These are phyloP conservation scores for Amaurobius ferox DNA, from an alignment of 2,888 invertebrate species.

Conservation along the genomic window DNA sequence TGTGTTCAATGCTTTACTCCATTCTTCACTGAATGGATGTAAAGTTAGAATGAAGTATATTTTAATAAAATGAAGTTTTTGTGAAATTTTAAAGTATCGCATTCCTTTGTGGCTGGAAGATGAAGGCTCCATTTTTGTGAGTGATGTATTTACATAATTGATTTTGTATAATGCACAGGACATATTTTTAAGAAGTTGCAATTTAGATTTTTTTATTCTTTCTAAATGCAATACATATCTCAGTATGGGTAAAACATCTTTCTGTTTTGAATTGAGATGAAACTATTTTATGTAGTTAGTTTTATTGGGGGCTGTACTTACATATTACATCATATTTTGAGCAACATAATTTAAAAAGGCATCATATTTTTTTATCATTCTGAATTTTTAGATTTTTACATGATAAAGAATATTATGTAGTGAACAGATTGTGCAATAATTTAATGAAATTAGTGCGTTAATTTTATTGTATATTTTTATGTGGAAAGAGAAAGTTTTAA, in stretches of 20 bases:
- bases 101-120: slow-evolving; percentile 39
- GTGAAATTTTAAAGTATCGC: background rate
- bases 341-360: no score
- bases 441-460: no score
- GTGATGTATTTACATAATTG: slow-evolving; percentile 37
- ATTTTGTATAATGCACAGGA: slow-evolving; percentile 35
- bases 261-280: slow-evolving; percentile 41
- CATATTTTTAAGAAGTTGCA: slow-evolving; percentile 27
- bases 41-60: background rate
- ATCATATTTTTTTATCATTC: no score
- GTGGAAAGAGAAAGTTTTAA: no score
- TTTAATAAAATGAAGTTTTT: background rate
- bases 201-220: slow-evolving; percentile 21
- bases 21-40: background rate
- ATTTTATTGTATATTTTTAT: no score
- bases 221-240: slow-evolving; percentile 50
- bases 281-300: background rate
- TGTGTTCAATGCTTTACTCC: background rate
- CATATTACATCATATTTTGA: background rate
- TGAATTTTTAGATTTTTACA: no score
- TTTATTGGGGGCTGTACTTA: background rate
- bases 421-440: no score
- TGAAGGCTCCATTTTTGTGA: slow-evolving; percentile 52
- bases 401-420: no score
- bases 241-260: slow-evolving; percentile 5